Evolutionary conservation across 2,888 invertebrate species (phyloP).

Genomic region (Toxonevra muliebris): DNA sequence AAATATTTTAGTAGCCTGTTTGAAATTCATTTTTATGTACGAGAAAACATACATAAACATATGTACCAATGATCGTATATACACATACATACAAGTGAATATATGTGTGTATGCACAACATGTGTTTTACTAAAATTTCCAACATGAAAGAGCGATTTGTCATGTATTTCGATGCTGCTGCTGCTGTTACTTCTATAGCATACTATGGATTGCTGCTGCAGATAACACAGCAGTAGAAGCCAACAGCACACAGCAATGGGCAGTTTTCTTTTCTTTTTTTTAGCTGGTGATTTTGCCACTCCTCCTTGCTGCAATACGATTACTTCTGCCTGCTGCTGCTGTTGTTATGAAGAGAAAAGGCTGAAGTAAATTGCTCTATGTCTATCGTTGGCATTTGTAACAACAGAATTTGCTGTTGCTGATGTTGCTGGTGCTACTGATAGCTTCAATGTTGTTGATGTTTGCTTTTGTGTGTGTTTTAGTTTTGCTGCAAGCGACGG

Average conservation of each 20-base stretch:
- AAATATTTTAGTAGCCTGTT: no score
- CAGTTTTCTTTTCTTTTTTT: constrained; percentile 12
- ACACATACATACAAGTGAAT: no score
- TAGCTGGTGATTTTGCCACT: constrained; percentile 12
- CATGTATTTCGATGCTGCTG: constrained; percentile 15
- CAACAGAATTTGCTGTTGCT: constrained; percentile 18
- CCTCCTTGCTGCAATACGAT: constrained; percentile 14
- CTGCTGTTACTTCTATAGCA: background rate
- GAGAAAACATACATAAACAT: no score
- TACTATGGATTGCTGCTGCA: background rate
- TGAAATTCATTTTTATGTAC: no score
- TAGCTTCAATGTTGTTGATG: background rate
- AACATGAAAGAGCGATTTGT: constrained; percentile 32
- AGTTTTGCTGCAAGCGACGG: background rate
- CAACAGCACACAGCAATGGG: constrained; percentile 10
- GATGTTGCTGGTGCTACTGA: constrained; percentile 3
- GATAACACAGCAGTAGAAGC: no score
- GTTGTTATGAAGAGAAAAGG: background rate
- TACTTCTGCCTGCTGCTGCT: constrained; percentile 13
- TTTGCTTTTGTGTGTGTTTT: background rate
- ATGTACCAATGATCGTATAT: no score
- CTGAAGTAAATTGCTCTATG: no score
- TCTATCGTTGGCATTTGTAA: no score
- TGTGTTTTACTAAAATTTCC: background rate
- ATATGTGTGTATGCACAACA: no score